Percentiles rank a stretch among this genome's conserved stretches.
Evolutionary conservation across 2,113 vertebrate genomes (phyloP).

Genomic region (Phasianus colchicus): DNA sequence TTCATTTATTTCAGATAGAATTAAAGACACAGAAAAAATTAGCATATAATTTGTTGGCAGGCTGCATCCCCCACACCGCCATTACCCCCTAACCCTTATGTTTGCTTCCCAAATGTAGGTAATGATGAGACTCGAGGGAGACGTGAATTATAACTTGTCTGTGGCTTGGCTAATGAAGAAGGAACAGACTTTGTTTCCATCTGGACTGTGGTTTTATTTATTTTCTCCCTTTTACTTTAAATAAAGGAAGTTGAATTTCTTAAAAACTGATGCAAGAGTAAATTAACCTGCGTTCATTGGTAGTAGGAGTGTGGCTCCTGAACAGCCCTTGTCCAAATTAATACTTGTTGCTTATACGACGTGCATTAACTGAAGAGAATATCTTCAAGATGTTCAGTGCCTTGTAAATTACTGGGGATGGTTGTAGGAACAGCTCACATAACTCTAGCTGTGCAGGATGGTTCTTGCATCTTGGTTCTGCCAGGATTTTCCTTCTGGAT

Average conservation of each 20-base stretch:
- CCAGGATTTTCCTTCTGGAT: neutral
- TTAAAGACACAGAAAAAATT: conserved; percentile 32
- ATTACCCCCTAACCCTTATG: conserved; percentile 15
- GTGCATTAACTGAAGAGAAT: neutral
- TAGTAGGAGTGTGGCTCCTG: neutral
- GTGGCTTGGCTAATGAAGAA: conserved; percentile 52
- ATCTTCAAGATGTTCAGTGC: neutral
- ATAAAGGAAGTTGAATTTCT: conserved; percentile 13
- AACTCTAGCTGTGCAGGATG: rapidly evolving
- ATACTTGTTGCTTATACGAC: neutral
- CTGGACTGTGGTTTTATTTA: conserved; percentile 59
- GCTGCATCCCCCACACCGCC: neutral
- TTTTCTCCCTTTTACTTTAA: conserved; percentile 30
- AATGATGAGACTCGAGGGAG: conserved; percentile 49
- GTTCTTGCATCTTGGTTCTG: rapidly evolving
- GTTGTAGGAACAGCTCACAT: neutral
- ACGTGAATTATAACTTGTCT: conserved; percentile 50
- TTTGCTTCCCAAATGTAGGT: conserved; percentile 45
- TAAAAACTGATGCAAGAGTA: neutral
- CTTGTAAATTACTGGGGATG: neutral
- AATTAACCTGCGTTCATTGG: neutral
- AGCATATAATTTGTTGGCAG: conserved; percentile 11
- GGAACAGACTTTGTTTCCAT: conserved; percentile 56
- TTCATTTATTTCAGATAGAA: conserved; percentile 56
- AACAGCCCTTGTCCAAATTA: neutral